Evolutionary conservation across 2,888 invertebrate genomes (phyloP), one percentile per base, ranked within the genome.

Genomic region (Chouioia cunea): DNA sequence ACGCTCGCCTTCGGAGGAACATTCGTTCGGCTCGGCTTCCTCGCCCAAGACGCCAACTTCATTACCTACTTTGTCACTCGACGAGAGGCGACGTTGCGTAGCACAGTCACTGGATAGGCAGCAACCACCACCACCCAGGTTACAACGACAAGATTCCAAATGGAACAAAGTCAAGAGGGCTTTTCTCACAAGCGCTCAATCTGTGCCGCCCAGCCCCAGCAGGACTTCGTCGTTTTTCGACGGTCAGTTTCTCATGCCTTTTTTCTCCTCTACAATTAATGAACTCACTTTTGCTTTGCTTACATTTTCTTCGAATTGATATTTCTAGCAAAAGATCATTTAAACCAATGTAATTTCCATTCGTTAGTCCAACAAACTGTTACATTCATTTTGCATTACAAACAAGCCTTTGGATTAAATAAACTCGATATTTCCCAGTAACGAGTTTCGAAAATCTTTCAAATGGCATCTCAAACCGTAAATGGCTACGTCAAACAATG

Each of bases 151-250:
- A 27, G 87, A 89, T 77, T 92, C 92, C 71, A 92, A 92, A 83
- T 93, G 93, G 93, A 89, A 89, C 57, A 91, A 91, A 81, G 92
- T 93, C 72, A 92, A 93, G 85, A 87, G 91, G 79, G 91, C 92
- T 43, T 92, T 92, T 85, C 87, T 92, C 66, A 90, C 90, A 0
- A 88, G 89, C 0, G 86, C 77, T 18, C 77, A 78, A 62, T 92
- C 92, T 4, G 91, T 91, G 18, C 92, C 93, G 0, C 91, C 91
- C 70, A 92, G 92, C 80, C 92, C 92, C 0, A 90, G 88, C 76
- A 86, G 91, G 76, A 89, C 89, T 78, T 90, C 91, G 22, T 89
- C 90, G 50, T 92, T 79, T 47, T 79, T 79, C 22, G 79, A 81
- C 58, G 81, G 83, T 83, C 63, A 65, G 59, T 18, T 15, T 27